Evolutionary conservation across 2,113 vertebrate genomes (phyloP), one percentile per base, ranked within the genome.

Genomic region (Oceanodroma tethys): DNA sequence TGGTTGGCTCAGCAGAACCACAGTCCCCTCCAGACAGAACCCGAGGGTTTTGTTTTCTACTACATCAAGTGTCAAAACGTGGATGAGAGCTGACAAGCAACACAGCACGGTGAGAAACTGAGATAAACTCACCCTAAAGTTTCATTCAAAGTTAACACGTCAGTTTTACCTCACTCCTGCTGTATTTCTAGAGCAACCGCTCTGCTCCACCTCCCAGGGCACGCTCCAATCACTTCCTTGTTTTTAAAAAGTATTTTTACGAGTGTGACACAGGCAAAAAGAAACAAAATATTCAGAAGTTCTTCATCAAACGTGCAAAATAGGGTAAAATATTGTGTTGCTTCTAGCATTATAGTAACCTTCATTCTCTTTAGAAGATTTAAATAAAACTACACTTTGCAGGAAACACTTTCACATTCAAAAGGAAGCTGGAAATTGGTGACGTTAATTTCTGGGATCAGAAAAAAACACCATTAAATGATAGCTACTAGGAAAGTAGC

Each of bases 1-100:
- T 23, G 16, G 27, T 8, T 6, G 50, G 56, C 56, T 72, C 63
- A 63, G 47, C 27, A 62, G 25, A 53, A 19, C 18, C 38, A 9
- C 0, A 2, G 19, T 6, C 32, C 32, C 26, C 62, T 71, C 82
- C 30, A 38, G 47, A 10, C 26, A 11, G 11, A 38, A 43, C 55
- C 53, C 32, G 2, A 4, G 16, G 22, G 45, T 18, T 38, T 52
- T 22, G 63, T 10, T 60, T 40, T 22, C 55, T 56, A 2, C 16
- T 10, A 1, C 13, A 65, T 2, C 0, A 1, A 25, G 45, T 8
- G 10, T n/a, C 29, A 63, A 36, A 56, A 20, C 21, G 67, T 0
- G 0, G 34, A 12, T 16, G 2, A 78, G 25, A 72, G 40, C 38
- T 20, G 45, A n/a, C 4, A 42, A 55, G 67, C 23, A 38, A 50